phyloP scores from a whole-genome alignment of 2,888 invertebrate genomes.

The Aspidiotus destructor region DNA sequence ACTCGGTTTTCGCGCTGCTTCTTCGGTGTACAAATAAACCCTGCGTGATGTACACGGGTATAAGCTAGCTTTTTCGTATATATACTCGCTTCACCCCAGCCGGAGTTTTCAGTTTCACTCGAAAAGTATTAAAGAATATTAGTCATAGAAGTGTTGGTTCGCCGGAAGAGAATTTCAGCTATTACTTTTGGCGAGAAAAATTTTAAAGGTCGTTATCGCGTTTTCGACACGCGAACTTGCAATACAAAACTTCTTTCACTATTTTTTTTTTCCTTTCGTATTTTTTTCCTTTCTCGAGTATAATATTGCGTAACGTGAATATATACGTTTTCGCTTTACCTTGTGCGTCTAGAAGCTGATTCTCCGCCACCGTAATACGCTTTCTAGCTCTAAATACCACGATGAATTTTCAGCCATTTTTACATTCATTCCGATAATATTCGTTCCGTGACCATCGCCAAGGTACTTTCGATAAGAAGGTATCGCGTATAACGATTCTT shows the following conservation, averaged over 20 bases:
- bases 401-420: background rate
- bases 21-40: too few species aligned
- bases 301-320: too few species aligned
- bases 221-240: conserved; percentile 26
- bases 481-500: conserved; percentile 14
- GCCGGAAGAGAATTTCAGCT: conserved; percentile 27
- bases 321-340: conserved; percentile 6
- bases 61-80: too few species aligned
- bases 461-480: conserved; percentile 8
- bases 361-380: background rate
- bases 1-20: too few species aligned
- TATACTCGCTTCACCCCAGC: too few species aligned
- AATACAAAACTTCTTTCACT: conserved; percentile 10
- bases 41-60: too few species aligned
- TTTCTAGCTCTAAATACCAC: too few species aligned
- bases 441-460: conserved; percentile 17
- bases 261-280: conserved; percentile 12
- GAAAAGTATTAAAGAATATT: conserved; percentile 20
- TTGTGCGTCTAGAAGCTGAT: background rate
- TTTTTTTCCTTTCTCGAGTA: background rate
- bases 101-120: background rate
- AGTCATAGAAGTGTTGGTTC: conserved; percentile 27
- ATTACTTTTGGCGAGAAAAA: conserved; percentile 11
- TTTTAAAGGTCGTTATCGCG: conserved; percentile 21
- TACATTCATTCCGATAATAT: conserved; percentile 13